phyloP scores from a whole-genome alignment of 2,797 vertebrate species.

The Macroramphosus scolopax region DNA sequence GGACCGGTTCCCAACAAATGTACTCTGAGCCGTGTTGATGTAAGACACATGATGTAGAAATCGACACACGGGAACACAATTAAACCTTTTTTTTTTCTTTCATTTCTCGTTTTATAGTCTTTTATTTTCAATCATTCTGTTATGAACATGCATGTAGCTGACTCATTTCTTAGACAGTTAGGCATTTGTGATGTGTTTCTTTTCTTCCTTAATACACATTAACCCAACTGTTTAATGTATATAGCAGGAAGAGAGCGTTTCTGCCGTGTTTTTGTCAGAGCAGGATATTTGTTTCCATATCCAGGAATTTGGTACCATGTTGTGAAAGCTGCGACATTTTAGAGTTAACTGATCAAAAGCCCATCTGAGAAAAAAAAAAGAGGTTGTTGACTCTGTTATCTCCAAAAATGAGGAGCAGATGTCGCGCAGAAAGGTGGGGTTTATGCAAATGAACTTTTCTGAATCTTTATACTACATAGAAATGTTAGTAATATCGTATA shows the following conservation, averaged over 20 bases:
- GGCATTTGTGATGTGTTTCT: slow-evolving; percentile 40
- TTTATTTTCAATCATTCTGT: slow-evolving; percentile 52
- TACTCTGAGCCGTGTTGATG: slow-evolving; percentile 66
- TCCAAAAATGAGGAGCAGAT: slow-evolving; percentile 37
- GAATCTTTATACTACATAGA: slow-evolving; percentile 67
- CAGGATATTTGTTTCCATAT: slow-evolving; percentile 37
- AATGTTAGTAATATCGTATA: slow-evolving; percentile 64
- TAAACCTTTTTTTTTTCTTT: slow-evolving; percentile 18
- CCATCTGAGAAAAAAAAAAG: slow-evolving; percentile 15
- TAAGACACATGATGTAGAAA: slow-evolving; percentile 53
- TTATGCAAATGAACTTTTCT: slow-evolving; percentile 68
- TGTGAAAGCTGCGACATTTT: slow-evolving; percentile 50
- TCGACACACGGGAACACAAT: slow-evolving; percentile 43
- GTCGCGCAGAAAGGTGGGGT: slow-evolving; percentile 59
- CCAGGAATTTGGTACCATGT: slow-evolving; percentile 50
- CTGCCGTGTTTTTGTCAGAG: slow-evolving; percentile 43
- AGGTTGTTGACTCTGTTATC: slow-evolving; percentile 21
- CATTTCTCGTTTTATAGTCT: slow-evolving; percentile 38
- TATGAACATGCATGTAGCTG: slow-evolving; percentile 64
- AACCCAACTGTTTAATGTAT: slow-evolving; percentile 52
- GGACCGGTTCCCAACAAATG: slow-evolving; percentile 72
- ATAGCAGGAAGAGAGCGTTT: slow-evolving; percentile 54
- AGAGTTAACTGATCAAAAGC: slow-evolving; percentile 39
- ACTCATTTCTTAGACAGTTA: slow-evolving; percentile 59
- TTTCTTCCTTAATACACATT: slow-evolving; percentile 41